These are phyloP conservation scores for Eristalinus sepulchralis DNA, from an alignment of 2,888 invertebrate species.

Conservation along the genomic window DNA sequence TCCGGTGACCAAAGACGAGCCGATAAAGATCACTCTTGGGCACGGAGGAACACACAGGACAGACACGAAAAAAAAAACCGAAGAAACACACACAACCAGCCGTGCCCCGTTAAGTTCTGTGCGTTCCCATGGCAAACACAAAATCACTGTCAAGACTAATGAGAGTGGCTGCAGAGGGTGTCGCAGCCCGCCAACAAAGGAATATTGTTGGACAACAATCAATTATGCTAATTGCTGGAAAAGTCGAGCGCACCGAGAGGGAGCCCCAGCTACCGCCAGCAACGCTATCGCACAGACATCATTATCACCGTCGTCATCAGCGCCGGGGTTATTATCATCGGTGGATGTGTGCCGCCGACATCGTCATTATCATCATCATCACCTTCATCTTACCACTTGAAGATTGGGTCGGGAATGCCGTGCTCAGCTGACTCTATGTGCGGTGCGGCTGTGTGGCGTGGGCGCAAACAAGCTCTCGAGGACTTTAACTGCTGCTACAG, in stretches of 20 bases:
- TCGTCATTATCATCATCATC: slow-evolving; percentile 54
- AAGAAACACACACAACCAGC: slow-evolving; percentile 11
- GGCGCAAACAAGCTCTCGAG: slow-evolving; percentile 21
- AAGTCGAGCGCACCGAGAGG: slow-evolving; percentile 40
- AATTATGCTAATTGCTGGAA: slow-evolving; percentile 76
- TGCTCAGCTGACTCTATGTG: slow-evolving; percentile 19
- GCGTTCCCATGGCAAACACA: slow-evolving; percentile 61
- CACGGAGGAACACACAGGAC: neutral
- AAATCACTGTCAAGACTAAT: slow-evolving; percentile 75
- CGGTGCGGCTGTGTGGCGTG: neutral
- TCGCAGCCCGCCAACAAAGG: slow-evolving; percentile 53
- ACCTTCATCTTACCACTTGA: slow-evolving; percentile 59
- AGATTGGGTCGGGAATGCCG: slow-evolving; percentile 23
- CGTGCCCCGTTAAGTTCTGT: slow-evolving; percentile 44
- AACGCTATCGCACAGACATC: slow-evolving; percentile 5
- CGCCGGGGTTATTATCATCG: slow-evolving; percentile 8
- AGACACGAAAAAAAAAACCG: neutral
- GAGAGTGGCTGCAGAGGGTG: slow-evolving; percentile 67
- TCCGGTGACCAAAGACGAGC: neutral
- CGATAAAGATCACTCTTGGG: neutral
- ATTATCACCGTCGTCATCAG: neutral
- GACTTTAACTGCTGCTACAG: slow-evolving; percentile 21
- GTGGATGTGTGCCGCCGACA: slow-evolving; percentile 62
- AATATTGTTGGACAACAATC: slow-evolving; percentile 73
- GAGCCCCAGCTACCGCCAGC: neutral